Evolutionary conservation across 53 echinoderm and acorn worm genomes (phyloP).

Genomic region (Stichopus horrens): DNA sequence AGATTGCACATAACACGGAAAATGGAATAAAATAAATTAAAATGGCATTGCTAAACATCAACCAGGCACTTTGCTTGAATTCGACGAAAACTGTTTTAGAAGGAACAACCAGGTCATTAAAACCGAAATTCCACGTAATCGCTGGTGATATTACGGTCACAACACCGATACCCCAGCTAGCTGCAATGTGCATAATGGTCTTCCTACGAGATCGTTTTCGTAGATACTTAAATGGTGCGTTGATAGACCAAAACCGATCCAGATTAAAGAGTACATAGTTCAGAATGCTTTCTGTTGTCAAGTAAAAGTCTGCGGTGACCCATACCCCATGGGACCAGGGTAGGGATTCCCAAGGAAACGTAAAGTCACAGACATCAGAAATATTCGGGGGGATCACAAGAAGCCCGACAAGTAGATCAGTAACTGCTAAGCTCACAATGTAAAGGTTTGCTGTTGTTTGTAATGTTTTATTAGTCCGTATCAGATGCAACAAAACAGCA

Average conservation of each 20-base stretch:
- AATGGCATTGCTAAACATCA: conserved; percentile 74
- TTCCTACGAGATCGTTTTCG: conserved; percentile 85
- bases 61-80: conserved; percentile 75
- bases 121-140: conserved; percentile 73
- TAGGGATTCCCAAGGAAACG: conserved; percentile 58
- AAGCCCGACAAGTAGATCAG: conserved; percentile 86
- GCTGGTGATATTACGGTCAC: conserved; percentile 68
- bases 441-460: conserved; percentile 89
- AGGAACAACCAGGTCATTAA: conserved; percentile 60
- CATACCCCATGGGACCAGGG: conserved; percentile 62
- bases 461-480: conserved; percentile 70
- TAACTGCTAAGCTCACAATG: conserved; percentile 74
- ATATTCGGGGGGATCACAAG: conserved; percentile 81
- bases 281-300: conserved; percentile 87
- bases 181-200: conserved; percentile 67
- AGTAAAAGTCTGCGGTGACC: conserved; percentile 85
- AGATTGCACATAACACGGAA: conserved; percentile 83
- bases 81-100: conserved; percentile 76
- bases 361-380: conserved; percentile 58
- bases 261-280: conserved; percentile 86
- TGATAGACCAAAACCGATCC: conserved; percentile 97
- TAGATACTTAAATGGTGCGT: conserved; percentile 93
- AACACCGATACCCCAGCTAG: conserved; percentile 80
- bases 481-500: conserved; percentile 72
- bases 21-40: conserved; percentile 92